Base-by-base conservation (phyloP, 2,797 vertebrate genomes). In the Xenentodon cancila region DNA sequence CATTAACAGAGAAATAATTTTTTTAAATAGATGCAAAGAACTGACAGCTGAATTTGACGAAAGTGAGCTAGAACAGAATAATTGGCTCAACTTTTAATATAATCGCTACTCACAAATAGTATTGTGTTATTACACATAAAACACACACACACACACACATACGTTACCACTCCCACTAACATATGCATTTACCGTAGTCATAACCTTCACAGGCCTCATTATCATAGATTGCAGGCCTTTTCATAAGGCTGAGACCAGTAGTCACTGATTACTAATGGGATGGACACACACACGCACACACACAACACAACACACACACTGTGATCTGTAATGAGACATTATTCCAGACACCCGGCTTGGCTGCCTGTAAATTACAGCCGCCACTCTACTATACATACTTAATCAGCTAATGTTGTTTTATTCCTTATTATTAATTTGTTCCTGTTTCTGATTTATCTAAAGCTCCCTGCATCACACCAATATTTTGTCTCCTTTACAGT, bases 381-480 rank as follows among this genome's bases (percentile, higher is more conserved):
- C 86, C 84, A 90, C 84, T 88, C 82, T 65, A 77, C 86, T 82
- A 89, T 92, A 91, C 88, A 90, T 94, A 90, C 91, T 91, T 93
- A 94, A 94, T 94, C 92, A 94, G 92, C 92, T 93, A 94, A 93
- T 94, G 93, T 90, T 93, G 85, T 88, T 92, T 92, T 92, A 91
- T 92, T 93, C 85, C 76, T 84, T 88, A 88, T 92, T 93, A 93
- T 93, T 93, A 89, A 93, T 94, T 91, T 92, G 73, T 75, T 66
- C 75, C 74, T 40, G 58, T 88, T 86, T 88, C 81, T 90, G 91
- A 92, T 92, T 93, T 90, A 91, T 93, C 80, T 87, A 59, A 91
- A 91, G 87, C 78, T 64, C 73, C 60, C 63, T 72, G 81, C 85
- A 84, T 87, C 89, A 68, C 88, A 90, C 86, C 80, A 87, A 88